A percentile compares a stretch with the other conserved stretches of the same genome.
Conservation (phyloP, 2,113 vertebrate species). For the Odocoileus hemionus region DNA sequence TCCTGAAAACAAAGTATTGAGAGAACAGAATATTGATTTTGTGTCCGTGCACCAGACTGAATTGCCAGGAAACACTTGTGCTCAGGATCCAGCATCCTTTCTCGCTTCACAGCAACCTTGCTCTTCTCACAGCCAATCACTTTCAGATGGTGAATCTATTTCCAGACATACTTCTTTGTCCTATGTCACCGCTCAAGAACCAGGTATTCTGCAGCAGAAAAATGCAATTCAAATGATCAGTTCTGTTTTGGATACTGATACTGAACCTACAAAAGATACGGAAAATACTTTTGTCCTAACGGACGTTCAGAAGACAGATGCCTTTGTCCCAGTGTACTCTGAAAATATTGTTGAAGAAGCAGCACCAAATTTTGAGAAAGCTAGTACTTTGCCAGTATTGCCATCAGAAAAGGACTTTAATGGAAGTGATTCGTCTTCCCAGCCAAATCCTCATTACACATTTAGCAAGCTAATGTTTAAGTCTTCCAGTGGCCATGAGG, state of each 20-base stretch:
- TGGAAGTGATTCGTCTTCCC: slow-evolving; percentile 66
- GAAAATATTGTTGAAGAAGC: slow-evolving; percentile 68
- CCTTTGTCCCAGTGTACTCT: slow-evolving; percentile 57
- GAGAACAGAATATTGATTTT: slow-evolving; percentile 77
- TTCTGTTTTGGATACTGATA: slow-evolving; percentile 67
- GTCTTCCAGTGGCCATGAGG: slow-evolving; percentile 62
- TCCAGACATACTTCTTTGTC: slow-evolving; percentile 71
- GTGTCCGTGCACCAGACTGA: slow-evolving; percentile 73
- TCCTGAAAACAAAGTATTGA: slow-evolving; percentile 76
- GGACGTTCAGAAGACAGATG: slow-evolving; percentile 64
- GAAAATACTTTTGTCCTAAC: slow-evolving; percentile 72
- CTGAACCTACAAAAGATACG: slow-evolving; percentile 65
- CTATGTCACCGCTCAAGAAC: slow-evolving; percentile 74
- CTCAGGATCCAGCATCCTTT: slow-evolving; percentile 71
- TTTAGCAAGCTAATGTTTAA: slow-evolving; percentile 71
- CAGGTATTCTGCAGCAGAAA: slow-evolving; percentile 71
- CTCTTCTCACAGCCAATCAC: slow-evolving; percentile 71
- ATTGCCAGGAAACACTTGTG: slow-evolving; percentile 60
- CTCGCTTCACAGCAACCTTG: slow-evolving; percentile 73
- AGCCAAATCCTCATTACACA: slow-evolving; percentile 51
- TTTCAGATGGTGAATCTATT: slow-evolving; percentile 61
- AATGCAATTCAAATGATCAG: slow-evolving; percentile 58
- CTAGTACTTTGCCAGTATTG: slow-evolving; percentile 24
- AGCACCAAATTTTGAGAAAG: slow-evolving; percentile 71
- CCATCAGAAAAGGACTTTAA: slow-evolving; percentile 67